Conservation (phyloP, 2,888 invertebrate species). For the Kryphioiulus occultus region DNA sequence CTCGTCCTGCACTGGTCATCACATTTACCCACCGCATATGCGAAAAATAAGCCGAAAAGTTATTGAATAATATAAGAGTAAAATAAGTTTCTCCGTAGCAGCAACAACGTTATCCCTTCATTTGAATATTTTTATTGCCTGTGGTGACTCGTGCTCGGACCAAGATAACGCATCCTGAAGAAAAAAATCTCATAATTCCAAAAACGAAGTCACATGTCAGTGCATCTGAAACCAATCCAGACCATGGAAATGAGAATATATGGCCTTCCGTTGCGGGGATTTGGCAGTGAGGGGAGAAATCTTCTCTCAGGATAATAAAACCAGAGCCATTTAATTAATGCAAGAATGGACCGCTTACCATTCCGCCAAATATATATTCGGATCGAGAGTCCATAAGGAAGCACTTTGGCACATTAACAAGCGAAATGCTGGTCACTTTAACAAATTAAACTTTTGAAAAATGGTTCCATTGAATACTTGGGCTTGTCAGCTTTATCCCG, state of each 20-base stretch:
- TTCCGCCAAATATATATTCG: constrained; percentile 11
- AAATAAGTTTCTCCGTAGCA: neutral
- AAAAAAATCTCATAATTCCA: neutral
- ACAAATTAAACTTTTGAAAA: constrained; percentile 31
- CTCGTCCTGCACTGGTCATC: neutral
- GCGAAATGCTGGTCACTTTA: constrained; percentile 26
- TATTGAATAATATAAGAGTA: constrained; percentile 26
- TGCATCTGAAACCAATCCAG: constrained; percentile 26
- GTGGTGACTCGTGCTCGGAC: constrained; percentile 20
- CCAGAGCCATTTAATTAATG: neutral
- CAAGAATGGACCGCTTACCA: constrained; percentile 35
- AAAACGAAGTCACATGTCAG: constrained; percentile 31
- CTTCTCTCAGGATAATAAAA: constrained; percentile 20
- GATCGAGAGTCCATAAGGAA: constrained; percentile 31
- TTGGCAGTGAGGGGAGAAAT: constrained; percentile 24
- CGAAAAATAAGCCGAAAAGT: constrained; percentile 31
- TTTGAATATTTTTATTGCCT: constrained; percentile 6
- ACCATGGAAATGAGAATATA: constrained; percentile 28
- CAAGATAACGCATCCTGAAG: constrained; percentile 14
- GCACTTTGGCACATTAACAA: constrained; percentile 17
- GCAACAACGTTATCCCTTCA: neutral
- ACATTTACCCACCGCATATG: neutral
- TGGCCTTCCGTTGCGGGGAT: neutral
- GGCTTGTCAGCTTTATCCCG: constrained; percentile 28
- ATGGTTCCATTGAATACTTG: constrained; percentile 7